Evolutionary conservation across 2,797 vertebrate species (phyloP).

Genomic region (Etheostoma nigrum): DNA sequence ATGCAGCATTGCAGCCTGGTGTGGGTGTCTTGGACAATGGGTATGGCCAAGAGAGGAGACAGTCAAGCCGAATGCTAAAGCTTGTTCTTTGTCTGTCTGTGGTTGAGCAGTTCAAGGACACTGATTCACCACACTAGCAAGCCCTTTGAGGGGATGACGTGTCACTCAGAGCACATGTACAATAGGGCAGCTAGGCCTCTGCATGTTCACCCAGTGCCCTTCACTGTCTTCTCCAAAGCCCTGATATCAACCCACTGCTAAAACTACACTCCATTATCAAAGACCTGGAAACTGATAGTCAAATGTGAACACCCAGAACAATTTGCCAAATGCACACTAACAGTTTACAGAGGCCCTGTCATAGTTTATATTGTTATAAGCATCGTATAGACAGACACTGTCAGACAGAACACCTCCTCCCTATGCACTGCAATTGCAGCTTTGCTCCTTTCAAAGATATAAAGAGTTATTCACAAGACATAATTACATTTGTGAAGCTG

Average conservation of each 20-base stretch:
- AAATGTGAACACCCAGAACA: slow-evolving; percentile 62
- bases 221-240: slow-evolving; percentile 68
- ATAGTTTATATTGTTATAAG: slow-evolving; percentile 56
- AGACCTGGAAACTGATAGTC: slow-evolving; percentile 55
- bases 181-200: slow-evolving; percentile 68
- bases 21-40: slow-evolving; percentile 60
- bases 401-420: slow-evolving; percentile 33
- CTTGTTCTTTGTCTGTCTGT: slow-evolving; percentile 77
- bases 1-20: slow-evolving; percentile 35
- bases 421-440: slow-evolving; percentile 35
- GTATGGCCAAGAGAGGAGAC: slow-evolving; percentile 58
- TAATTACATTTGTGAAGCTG: slow-evolving; percentile 44
- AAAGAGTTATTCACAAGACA: slow-evolving; percentile 46
- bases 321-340: slow-evolving; percentile 64
- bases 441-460: slow-evolving; percentile 58
- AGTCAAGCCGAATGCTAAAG: slow-evolving; percentile 65
- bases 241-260: slow-evolving; percentile 59
- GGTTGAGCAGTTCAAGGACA: slow-evolving; percentile 81
- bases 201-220: slow-evolving; percentile 74
- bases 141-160: slow-evolving; percentile 77
- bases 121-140: slow-evolving; percentile 74
- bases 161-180: slow-evolving; percentile 78
- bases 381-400: slow-evolving; percentile 46
- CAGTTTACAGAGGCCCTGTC: slow-evolving; percentile 65
- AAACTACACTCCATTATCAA: slow-evolving; percentile 45